phyloP scores from a whole-genome alignment of 1,140 invertebrate genomes.

The Drosophila nebulosa region DNA sequence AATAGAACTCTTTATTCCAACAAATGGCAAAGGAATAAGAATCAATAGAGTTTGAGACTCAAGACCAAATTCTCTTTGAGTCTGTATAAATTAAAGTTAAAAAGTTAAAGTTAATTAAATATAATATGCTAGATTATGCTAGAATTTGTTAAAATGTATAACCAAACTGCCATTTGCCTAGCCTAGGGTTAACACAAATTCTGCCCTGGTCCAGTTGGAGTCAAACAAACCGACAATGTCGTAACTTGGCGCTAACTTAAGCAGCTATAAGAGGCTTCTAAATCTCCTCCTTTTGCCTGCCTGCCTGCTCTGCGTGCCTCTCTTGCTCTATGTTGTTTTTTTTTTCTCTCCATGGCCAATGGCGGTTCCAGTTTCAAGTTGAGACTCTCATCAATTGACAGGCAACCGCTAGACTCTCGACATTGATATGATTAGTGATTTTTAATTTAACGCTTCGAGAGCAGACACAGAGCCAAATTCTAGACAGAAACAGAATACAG shows the following conservation, averaged over 20 bases:
- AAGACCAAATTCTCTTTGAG: no score
- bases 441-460: conserved; percentile 51
- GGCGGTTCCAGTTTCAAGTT: conserved; percentile 45
- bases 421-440: conserved; percentile 73
- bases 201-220: conserved; percentile 25
- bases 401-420: conserved; percentile 57
- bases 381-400: conserved; percentile 55
- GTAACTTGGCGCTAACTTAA: conserved; percentile 56
- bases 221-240: conserved; percentile 49
- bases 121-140: no score
- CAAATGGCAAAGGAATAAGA: no score
- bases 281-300: conserved; percentile 25
- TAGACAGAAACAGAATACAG: conserved; percentile 25
- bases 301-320: background rate
- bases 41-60: no score
- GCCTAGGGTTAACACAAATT: conserved; percentile 32
- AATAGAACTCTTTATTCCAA: no score
- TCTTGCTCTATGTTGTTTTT: no score
- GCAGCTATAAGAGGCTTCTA: conserved; percentile 51
- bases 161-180: background rate
- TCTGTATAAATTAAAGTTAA: no score
- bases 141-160: no score
- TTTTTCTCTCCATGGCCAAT: conserved; percentile 4
- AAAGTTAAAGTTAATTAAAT: no score
- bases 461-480: conserved; percentile 22